These are phyloP conservation scores for Sorex araneus DNA, from an alignment of 2,113 vertebrate genomes.

Conservation along the genomic window DNA sequence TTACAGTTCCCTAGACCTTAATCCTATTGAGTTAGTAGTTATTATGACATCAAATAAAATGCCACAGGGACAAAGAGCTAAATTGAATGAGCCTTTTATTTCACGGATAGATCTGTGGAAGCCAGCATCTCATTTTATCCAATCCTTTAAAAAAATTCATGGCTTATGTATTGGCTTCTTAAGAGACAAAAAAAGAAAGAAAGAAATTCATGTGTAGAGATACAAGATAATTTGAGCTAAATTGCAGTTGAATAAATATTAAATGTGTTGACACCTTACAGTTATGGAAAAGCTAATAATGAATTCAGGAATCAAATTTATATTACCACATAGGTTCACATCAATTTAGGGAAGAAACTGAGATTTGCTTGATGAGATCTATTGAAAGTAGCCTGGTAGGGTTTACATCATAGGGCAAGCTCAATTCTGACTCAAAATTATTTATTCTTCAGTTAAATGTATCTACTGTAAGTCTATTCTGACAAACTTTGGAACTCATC, in stretches of 20 bases:
- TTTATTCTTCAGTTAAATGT: not conserved
- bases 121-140: not conserved
- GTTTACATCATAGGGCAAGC: not conserved
- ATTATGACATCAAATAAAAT: constrained; percentile 6
- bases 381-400: not conserved
- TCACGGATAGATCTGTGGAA: constrained; percentile 1
- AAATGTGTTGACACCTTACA: not conserved
- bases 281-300: not conserved
- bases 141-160: not conserved
- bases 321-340: not conserved
- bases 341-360: not conserved
- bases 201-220: not conserved
- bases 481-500: not conserved
- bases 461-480: not conserved
- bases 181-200: not conserved
- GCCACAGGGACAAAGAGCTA: not conserved
- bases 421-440: not conserved
- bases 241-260: not conserved
- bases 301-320: not conserved
- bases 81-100: not conserved
- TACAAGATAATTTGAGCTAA: not conserved
- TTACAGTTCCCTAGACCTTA: constrained; percentile 53
- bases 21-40: constrained; percentile 37
- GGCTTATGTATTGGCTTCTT: not conserved
- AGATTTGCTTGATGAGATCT: not conserved